Evolutionary conservation across 2,888 invertebrate species (phyloP).

Genomic region (Acanthosepion esculentum): DNA sequence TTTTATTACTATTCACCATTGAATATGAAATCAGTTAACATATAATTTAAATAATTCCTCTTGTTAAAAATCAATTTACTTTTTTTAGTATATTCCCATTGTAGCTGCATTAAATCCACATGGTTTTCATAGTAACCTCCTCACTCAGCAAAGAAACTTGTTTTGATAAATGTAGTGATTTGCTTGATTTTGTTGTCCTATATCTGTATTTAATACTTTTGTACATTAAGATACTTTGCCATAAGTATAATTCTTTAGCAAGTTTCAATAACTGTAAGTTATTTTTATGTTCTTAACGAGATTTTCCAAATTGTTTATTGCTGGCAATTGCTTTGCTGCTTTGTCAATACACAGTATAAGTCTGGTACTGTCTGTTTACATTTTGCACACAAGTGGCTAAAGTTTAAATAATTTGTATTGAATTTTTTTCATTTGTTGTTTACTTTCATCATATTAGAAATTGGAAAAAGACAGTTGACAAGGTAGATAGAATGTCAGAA

Average conservation of each 20-base stretch:
- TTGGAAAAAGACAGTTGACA: too few relatives aligned
- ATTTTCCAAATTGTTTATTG: not conserved
- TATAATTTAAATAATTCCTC: not conserved
- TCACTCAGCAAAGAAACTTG: not conserved
- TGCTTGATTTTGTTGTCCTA: not conserved
- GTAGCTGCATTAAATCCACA: not conserved
- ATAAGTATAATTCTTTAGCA: not conserved
- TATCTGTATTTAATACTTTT: not conserved
- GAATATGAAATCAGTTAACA: not conserved
- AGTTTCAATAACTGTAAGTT: not conserved
- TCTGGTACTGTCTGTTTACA: not conserved
- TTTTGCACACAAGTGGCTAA: not conserved
- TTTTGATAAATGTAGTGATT: not conserved
- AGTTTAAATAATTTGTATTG: not conserved
- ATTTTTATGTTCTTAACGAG: not conserved
- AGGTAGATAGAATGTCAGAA: too few relatives aligned
- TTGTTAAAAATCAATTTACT: not conserved
- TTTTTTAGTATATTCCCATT: not conserved
- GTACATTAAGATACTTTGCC: not conserved
- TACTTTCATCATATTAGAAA: too few relatives aligned
- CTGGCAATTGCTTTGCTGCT: slow-evolving; percentile 21
- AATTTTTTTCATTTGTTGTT: not conserved
- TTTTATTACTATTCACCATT: not conserved
- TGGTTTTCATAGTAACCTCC: not conserved
- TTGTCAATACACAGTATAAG: slow-evolving; percentile 33